Base-by-base conservation (phyloP, 2,113 vertebrate species). In the Bos javanicus region DNA sequence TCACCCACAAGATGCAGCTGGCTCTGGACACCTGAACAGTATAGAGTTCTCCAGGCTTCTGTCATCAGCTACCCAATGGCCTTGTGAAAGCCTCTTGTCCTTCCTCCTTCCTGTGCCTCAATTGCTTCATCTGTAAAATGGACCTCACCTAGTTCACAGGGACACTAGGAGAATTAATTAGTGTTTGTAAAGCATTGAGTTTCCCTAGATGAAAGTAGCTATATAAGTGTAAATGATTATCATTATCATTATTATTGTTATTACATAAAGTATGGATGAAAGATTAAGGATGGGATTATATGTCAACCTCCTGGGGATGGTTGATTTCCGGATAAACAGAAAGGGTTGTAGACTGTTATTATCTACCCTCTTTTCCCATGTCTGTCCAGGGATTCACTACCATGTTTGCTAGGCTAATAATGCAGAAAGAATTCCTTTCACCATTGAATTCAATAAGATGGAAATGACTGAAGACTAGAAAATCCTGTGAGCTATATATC, bases 271-370 rank as follows among this genome's bases (percentile, higher is more conserved):
- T 95, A 96, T 78, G 98, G 87, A 96, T 96, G 87, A 89, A 90
- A 96, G 96, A 87, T 95, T 95, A 97, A 98, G 90, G 90, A 97
- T 95, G 54, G 97, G 95, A 97, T 97, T 96, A 87, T 80, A 97
- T 43, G 83, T 94, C 97, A 96, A 16, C 97, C 96, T 97, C 78
- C 46, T 83, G 30, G 85, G 50, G 96, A 96, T 96, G 90, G 91
- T 89, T 95, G 97, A 97, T 97, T 96, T 96, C 97, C 95, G 94
- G 97, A 98, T 98, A 98, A 98, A 98, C 92, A 98, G 88, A 81
- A 96, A 87, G 80, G 21, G n/a, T n/a, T 39, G 33, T 30, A 91
- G 71, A 96, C 96, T 97, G 92, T 98, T 59, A 98, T 98, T 98
- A 98, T 83, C 83, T 17, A 46, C 74, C 90, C n/a, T 81, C 64